Conservation (phyloP, 2,888 invertebrate species). For the Tuberolachnus salignus region DNA sequence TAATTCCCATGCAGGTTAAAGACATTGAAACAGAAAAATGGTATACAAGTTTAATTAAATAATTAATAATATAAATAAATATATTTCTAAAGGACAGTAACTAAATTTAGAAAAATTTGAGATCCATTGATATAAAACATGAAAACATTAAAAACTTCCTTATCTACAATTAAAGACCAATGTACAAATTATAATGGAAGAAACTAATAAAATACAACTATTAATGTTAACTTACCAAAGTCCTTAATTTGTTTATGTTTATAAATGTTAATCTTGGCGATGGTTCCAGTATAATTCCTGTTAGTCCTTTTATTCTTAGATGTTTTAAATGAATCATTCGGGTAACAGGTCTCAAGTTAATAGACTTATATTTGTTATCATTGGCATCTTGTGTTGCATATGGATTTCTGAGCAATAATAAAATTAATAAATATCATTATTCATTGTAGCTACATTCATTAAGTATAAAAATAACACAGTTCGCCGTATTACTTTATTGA, state of each 20-base stretch:
- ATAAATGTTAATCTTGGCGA: slow-evolving; percentile 69
- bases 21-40: too few species aligned
- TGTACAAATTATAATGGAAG: too few species aligned
- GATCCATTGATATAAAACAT: too few species aligned
- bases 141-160: too few species aligned
- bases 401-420: slow-evolving; percentile 23
- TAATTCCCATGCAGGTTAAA: too few species aligned
- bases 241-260: slow-evolving; percentile 70
- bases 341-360: slow-evolving; percentile 71
- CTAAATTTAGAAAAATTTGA: too few species aligned
- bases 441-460: neutral
- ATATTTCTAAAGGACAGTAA: too few species aligned
- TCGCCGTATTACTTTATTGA: slow-evolving; percentile 67
- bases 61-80: too few species aligned
- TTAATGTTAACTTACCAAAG: slow-evolving; percentile 66
- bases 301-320: slow-evolving; percentile 76
- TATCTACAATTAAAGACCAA: neutral
- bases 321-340: slow-evolving; percentile 71
- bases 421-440: slow-evolving; percentile 4
- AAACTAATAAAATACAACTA: too few species aligned
- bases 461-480: neutral
- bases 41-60: too few species aligned
- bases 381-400: neutral
- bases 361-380: slow-evolving; percentile 64
- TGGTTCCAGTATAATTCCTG: slow-evolving; percentile 67